phyloP scores from a whole-genome alignment of 2,888 invertebrate genomes.

The Pegoplata infirma region DNA sequence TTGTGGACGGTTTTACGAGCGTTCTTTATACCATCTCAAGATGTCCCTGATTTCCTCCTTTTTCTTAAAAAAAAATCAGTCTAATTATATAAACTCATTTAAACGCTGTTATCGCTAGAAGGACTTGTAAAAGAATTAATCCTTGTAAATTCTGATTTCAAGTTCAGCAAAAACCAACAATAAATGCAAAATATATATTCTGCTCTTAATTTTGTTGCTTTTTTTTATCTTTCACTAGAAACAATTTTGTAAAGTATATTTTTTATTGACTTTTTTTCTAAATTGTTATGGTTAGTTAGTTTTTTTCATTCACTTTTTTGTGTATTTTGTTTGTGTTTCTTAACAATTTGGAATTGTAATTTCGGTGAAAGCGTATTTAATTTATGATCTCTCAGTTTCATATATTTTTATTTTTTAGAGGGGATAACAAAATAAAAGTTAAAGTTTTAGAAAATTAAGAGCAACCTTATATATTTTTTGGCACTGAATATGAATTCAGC shows the following conservation, averaged over 20 bases:
- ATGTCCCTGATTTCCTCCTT: too few relatives aligned
- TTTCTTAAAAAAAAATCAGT: too few relatives aligned
- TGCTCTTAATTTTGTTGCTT: background rate
- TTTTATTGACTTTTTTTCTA: conserved; percentile 14
- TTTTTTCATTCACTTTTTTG: too few relatives aligned
- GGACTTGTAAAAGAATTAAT: too few relatives aligned
- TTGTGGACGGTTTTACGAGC: too few relatives aligned
- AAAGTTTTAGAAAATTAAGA: background rate
- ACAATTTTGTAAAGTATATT: background rate
- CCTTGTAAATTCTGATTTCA: too few relatives aligned
- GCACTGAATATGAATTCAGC: background rate
- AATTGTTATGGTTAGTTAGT: background rate
- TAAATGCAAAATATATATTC: background rate
- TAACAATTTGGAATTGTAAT: background rate
- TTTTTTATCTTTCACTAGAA: background rate
- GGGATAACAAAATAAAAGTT: too few relatives aligned
- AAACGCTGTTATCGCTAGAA: too few relatives aligned
- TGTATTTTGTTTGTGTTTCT: background rate
- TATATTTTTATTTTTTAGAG: background rate
- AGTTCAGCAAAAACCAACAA: background rate
- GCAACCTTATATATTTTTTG: background rate
- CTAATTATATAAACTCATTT: too few relatives aligned
- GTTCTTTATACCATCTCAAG: too few relatives aligned
- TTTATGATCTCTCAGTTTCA: conserved; percentile 20
- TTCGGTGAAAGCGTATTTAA: background rate